phyloP scores from a whole-genome alignment of 2,113 vertebrate genomes.

The Corvus cornix region DNA sequence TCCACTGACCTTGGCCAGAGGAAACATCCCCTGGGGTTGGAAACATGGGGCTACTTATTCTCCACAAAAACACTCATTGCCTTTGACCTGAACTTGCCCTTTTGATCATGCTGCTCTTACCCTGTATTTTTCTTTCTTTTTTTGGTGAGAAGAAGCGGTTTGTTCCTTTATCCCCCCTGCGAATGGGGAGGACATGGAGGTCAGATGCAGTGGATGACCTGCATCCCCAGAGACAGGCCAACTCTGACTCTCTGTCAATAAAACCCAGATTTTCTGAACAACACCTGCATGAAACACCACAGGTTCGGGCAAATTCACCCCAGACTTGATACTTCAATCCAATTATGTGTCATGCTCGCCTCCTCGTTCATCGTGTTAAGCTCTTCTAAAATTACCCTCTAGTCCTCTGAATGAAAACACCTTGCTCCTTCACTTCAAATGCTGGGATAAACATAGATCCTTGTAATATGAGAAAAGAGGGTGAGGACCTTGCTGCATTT shows the following conservation, averaged over 20 bases:
- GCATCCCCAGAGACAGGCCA: neutral
- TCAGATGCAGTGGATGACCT: neutral
- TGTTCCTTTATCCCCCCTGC: neutral
- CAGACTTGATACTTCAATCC: neutral
- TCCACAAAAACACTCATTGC: neutral
- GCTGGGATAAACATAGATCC: slow-evolving; percentile 29
- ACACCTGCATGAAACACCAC: neutral
- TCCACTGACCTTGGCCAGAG: rapidly evolving
- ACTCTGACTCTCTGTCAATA: neutral
- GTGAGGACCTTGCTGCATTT: slow-evolving; percentile 24
- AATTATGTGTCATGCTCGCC: neutral
- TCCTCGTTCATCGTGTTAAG: neutral
- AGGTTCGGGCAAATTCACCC: neutral
- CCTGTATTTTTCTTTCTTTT: neutral
- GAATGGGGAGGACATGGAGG: neutral
- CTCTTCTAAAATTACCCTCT: slow-evolving; percentile 45
- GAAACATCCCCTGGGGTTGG: neutral
- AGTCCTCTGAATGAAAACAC: slow-evolving; percentile 38
- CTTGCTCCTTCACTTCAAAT: neutral
- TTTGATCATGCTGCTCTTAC: neutral
- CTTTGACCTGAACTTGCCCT: neutral
- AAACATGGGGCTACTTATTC: neutral
- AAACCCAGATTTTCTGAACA: neutral
- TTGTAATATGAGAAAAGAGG: slow-evolving; percentile 20
- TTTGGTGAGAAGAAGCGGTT: neutral